Percentiles rank a stretch among this genome's conserved stretches.
These are phyloP conservation scores for Anastatus disparis DNA, from an alignment of 1,140 invertebrate species.

Conservation along the genomic window DNA sequence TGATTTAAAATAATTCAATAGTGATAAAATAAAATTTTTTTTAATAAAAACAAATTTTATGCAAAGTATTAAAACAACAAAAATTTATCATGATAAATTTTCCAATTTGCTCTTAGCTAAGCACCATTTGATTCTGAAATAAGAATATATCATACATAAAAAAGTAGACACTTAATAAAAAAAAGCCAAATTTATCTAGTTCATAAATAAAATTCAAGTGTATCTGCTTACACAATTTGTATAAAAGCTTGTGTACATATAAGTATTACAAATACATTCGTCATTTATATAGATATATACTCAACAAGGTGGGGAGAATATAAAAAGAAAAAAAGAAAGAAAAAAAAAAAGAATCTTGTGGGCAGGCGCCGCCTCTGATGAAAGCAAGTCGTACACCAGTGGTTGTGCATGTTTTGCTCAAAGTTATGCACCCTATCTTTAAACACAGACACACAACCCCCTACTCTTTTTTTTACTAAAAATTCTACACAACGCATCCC, in stretches of 20 bases:
- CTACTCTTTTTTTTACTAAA: not conserved
- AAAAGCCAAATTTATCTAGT: not conserved
- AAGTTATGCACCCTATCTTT: constrained; percentile 48
- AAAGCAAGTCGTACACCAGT: constrained; percentile 55
- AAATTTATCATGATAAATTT: too few species aligned
- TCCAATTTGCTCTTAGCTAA: too few species aligned
- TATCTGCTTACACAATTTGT: not conserved
- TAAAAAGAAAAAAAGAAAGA: constrained; percentile 37
- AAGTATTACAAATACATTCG: constrained; percentile 5
- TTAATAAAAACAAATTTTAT: too few species aligned
- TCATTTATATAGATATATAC: constrained; percentile 12
- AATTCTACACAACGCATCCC: too few species aligned
- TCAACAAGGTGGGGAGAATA: constrained; percentile 21
- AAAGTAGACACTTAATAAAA: too few species aligned
- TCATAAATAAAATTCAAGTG: not conserved
- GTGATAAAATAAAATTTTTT: too few species aligned
- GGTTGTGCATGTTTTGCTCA: constrained; percentile 53
- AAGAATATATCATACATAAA: too few species aligned
- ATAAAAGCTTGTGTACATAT: constrained; percentile 1
- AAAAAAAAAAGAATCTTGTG: constrained; percentile 47
- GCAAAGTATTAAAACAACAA: too few species aligned
- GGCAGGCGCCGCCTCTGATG: constrained; percentile 58
- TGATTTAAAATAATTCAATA: too few species aligned
- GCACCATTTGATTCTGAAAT: too few species aligned
- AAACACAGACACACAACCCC: constrained; percentile 5